Percentiles rank a stretch among this genome's conserved stretches.
These are phyloP conservation scores for Sprattus sprattus DNA, from an alignment of 2,113 vertebrate genomes.

Conservation along the genomic window DNA sequence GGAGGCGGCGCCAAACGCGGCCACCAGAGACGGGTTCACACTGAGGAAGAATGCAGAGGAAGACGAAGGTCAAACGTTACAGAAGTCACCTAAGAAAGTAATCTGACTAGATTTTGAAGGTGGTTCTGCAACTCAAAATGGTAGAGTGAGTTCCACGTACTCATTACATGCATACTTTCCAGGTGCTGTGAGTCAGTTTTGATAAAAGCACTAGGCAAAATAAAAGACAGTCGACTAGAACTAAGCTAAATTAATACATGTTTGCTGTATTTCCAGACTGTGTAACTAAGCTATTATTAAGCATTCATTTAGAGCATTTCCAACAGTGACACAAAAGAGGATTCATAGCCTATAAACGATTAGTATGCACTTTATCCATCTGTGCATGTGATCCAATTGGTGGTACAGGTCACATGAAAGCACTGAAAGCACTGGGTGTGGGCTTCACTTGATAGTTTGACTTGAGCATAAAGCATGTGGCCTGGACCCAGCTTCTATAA, in stretches of 20 bases:
- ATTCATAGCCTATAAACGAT: background rate
- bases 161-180: too few relatives aligned
- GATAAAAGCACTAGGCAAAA: too few relatives aligned
- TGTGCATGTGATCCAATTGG: background rate
- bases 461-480: background rate
- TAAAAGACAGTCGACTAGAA: too few relatives aligned
- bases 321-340: background rate
- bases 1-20: constrained; percentile 86
- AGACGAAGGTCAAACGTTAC: background rate
- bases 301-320: background rate
- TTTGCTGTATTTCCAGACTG: too few relatives aligned
- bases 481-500: background rate
- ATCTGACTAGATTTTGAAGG: background rate
- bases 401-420: background rate
- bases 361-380: background rate
- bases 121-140: too few relatives aligned
- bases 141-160: too few relatives aligned
- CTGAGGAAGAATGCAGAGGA: constrained; percentile 45
- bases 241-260: too few relatives aligned
- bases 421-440: background rate
- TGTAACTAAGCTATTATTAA: too few relatives aligned
- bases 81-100: background rate
- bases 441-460: background rate
- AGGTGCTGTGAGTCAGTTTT: too few relatives aligned
- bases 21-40: constrained; percentile 84